Conservation (phyloP, 2,113 vertebrate species). For the Silurus asotus region DNA sequence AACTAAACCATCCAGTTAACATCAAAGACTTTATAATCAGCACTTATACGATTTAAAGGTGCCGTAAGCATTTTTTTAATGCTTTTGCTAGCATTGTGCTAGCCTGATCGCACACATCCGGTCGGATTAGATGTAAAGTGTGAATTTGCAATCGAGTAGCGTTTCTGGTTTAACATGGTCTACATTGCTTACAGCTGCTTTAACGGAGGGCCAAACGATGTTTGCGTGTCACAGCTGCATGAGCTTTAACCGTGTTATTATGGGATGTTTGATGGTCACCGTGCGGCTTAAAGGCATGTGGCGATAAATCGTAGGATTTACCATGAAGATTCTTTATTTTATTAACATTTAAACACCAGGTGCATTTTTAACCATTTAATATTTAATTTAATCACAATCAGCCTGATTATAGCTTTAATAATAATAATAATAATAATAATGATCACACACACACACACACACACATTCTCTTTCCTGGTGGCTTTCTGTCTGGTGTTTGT, state of each 20-base stretch:
- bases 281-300: background rate
- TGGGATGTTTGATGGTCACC: background rate
- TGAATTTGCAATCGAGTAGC: background rate
- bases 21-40: background rate
- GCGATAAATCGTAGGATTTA: background rate
- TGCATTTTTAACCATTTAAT: too few relatives aligned
- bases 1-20: too few relatives aligned
- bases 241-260: background rate
- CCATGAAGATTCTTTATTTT: background rate
- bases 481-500: conserved; percentile 52
- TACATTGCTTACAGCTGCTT: conserved; percentile 7
- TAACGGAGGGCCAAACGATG: background rate
- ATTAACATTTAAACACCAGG: background rate
- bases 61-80: background rate
- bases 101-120: background rate
- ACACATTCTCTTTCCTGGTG: conserved; percentile 38
- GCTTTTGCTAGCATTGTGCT: too few relatives aligned
- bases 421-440: background rate
- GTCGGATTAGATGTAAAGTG: background rate
- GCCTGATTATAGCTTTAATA: too few relatives aligned
- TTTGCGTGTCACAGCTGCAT: background rate
- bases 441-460: conserved; percentile 23
- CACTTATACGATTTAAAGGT: background rate
- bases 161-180: background rate
- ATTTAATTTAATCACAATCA: too few relatives aligned